These are phyloP conservation scores for Hanleya hanleyi DNA, from an alignment of 2,888 invertebrate genomes.

Conservation along the genomic window DNA sequence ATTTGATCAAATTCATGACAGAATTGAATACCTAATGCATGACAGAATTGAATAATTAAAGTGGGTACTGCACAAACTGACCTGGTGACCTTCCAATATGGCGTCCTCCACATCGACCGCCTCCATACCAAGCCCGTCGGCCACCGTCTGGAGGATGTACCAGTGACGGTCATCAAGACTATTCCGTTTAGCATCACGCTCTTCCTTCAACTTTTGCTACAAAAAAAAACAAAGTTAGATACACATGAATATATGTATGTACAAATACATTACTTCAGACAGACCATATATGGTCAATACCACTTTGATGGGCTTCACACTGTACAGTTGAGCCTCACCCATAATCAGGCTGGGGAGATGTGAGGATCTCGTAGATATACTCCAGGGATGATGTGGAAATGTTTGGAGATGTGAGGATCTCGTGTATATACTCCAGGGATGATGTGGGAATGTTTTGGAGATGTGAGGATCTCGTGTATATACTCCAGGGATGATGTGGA, in stretches of 20 bases:
- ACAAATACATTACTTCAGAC: not conserved
- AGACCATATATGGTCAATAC: too few relatives aligned
- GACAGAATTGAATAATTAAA: not conserved
- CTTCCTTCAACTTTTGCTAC: constrained; percentile 73
- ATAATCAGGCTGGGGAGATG: too few relatives aligned
- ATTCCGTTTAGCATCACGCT: constrained; percentile 70
- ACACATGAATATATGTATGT: not conserved
- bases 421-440: too few relatives aligned
- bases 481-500: too few relatives aligned
- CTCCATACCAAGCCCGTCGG: constrained; percentile 70
- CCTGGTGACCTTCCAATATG: constrained; percentile 72
- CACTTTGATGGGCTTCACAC: too few relatives aligned
- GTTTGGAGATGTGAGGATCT: too few relatives aligned
- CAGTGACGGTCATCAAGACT: constrained; percentile 71
- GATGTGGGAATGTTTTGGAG: too few relatives aligned
- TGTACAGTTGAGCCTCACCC: too few relatives aligned
- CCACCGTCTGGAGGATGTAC: constrained; percentile 71
- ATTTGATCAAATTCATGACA: not conserved
- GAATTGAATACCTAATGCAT: not conserved
- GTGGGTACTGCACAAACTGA: constrained; percentile 36
- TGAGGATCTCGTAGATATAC: too few relatives aligned
- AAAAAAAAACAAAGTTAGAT: constrained; percentile 35
- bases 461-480: too few relatives aligned
- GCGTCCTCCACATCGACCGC: constrained; percentile 72
- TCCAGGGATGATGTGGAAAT: too few relatives aligned